Conservation (phyloP, 2,797 vertebrate species). For the Distichodus sexfasciatus region DNA sequence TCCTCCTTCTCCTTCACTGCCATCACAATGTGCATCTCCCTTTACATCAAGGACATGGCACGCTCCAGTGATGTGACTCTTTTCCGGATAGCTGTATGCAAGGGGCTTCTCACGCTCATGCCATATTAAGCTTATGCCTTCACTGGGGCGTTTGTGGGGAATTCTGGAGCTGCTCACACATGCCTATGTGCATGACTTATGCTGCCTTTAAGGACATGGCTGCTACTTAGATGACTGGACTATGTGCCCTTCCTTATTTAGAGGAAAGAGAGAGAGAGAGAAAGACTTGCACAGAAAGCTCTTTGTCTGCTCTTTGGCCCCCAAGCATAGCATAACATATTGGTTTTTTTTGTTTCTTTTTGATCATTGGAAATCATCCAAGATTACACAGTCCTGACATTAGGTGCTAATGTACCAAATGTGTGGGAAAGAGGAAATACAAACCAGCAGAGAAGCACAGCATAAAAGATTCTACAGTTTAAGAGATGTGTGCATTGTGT, state of each 20-base stretch:
- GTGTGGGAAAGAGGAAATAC: background rate
- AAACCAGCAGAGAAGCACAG: background rate
- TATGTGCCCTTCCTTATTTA: conserved; percentile 27
- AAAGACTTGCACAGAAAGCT: conserved; percentile 5
- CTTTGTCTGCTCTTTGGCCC: background rate
- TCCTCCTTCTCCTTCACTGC: background rate
- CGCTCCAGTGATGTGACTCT: background rate
- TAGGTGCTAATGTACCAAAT: background rate
- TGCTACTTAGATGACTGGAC: conserved; percentile 2
- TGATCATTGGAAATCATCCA: no score
- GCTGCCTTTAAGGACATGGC: conserved; percentile 14
- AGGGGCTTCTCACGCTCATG: background rate
- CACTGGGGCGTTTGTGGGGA: background rate
- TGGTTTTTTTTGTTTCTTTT: conserved; percentile 13
- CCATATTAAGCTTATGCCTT: background rate
- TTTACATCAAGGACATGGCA: conserved; percentile 22
- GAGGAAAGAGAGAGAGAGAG: conserved; percentile 9
- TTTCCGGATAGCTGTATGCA: background rate
- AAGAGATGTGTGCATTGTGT: background rate
- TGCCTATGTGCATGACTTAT: conserved; percentile 22
- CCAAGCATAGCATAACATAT: background rate
- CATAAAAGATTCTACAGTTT: background rate
- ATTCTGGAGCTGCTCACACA: conserved; percentile 19
- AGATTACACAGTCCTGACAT: background rate
- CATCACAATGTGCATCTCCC: conserved; percentile 26